Base-by-base conservation (phyloP, 2,888 invertebrate species). In the Mythimna pallens region DNA sequence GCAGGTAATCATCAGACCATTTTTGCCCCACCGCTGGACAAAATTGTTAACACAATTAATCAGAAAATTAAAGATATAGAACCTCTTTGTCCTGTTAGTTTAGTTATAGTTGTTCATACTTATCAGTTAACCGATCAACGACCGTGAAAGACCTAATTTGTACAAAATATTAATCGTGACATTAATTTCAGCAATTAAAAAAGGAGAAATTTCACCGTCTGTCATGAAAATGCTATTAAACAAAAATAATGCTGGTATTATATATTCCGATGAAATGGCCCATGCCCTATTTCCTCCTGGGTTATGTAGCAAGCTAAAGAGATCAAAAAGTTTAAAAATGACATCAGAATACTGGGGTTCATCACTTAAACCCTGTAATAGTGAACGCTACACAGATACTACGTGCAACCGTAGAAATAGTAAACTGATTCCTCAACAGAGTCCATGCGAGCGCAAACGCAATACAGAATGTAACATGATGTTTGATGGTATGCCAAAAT, bases 221-320 rank as follows among this genome's bases (percentile, higher is more conserved):
- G 67, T 84, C 14, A 67, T 80, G 61, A 67, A 84, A 62, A 55
- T 76, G 10, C 20, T 80, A 36, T 57, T 68, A 62, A 34, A 84
- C 58, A 84, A 76, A 70, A 76, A 80, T 40, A 81, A 80, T 47
- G 57, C 84, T 65, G 84, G 61, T 22, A 55, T 84, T 25, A 81
- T 84, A 65, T 84, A 70, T 81, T 80, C 84, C 20, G 61, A 81
- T 36, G 58, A 81, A 70, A 55, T 84, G 50, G n/a, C 43, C 34
- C 25, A 57, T 25, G 2, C 47, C 47, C 7, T 69, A 43, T 17
- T 17, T 80, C 83, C 70, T 14, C 5, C 8, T 57, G 14, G 0
- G 7, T 57, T 57, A 52, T 36, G 12, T 17, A 43, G 22, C 4
- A 61, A 61, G 8, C 36, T 80, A 17, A 64, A 10, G 17, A 66